Conservation (phyloP, 2,113 vertebrate species). For the Muntiacus reevesi region DNA sequence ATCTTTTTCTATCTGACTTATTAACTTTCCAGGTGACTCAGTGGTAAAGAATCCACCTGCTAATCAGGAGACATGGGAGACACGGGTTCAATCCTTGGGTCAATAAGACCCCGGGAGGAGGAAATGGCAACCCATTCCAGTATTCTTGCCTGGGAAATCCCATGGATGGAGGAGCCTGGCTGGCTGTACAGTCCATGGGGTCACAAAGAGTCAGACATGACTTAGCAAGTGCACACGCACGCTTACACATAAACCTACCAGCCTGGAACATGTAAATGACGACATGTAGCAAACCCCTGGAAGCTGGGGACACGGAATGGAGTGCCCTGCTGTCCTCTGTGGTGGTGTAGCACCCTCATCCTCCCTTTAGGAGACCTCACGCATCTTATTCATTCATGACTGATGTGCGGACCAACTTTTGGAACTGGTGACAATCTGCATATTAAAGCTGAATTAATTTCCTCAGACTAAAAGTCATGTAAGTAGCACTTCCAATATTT, state of each 20-base stretch:
- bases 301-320: fast-evolving
- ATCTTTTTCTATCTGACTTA: neutral
- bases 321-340: fast-evolving
- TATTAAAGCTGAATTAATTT: neutral
- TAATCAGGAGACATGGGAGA: neutral
- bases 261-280: neutral
- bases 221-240: neutral
- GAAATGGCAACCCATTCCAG: neutral
- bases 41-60: neutral
- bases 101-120: neutral
- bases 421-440: neutral
- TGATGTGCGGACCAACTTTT: neutral
- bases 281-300: neutral
- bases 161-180: neutral
- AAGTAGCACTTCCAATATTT: neutral
- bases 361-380: neutral
- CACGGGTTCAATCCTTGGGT: neutral
- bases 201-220: neutral
- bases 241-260: neutral
- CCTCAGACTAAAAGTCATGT: neutral
- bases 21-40: neutral
- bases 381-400: neutral
- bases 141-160: neutral
- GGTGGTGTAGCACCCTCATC: too few relatives aligned
- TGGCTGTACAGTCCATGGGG: neutral